Conservation (phyloP, 2,888 invertebrate genomes). For the Ormia ochracea region DNA sequence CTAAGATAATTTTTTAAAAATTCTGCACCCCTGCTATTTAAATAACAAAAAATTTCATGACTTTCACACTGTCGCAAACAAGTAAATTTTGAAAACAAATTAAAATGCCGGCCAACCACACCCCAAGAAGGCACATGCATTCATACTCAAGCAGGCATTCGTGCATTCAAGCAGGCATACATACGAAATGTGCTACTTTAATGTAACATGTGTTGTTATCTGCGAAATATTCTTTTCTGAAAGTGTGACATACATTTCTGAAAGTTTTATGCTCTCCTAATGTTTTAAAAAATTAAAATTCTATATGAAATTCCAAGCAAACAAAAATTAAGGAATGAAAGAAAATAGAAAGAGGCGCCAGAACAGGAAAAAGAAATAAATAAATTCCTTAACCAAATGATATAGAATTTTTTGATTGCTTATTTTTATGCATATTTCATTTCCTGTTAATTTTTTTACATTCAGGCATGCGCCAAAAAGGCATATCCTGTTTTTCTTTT, state of each 20-base stretch:
- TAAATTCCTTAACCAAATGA: too few species aligned
- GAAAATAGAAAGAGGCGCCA: too few species aligned
- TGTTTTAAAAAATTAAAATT: slow-evolving; percentile 3
- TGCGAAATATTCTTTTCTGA: too few species aligned
- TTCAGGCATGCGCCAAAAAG: slow-evolving; percentile 14
- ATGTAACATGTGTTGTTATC: too few species aligned
- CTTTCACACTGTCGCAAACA: not conserved
- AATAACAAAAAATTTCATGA: slow-evolving; percentile 17
- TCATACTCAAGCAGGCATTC: too few species aligned
- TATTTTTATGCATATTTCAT: too few species aligned
- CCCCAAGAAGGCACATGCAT: not conserved
- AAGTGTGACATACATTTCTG: too few species aligned
- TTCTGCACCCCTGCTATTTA: slow-evolving; percentile 5
- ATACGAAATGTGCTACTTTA: too few species aligned
- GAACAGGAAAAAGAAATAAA: too few species aligned
- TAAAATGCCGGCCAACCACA: not conserved
- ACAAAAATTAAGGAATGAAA: not conserved
- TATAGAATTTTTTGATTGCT: too few species aligned
- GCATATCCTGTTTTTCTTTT: slow-evolving; percentile 15
- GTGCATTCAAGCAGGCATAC: too few species aligned
- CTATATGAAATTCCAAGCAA: not conserved
- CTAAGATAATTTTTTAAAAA: too few species aligned
- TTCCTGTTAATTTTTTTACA: slow-evolving; percentile 7
- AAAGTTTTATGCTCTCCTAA: slow-evolving; percentile 20
- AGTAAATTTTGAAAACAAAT: not conserved